phyloP scores from a whole-genome alignment of 2,888 invertebrate species.

The Drosophila diplacantha region DNA sequence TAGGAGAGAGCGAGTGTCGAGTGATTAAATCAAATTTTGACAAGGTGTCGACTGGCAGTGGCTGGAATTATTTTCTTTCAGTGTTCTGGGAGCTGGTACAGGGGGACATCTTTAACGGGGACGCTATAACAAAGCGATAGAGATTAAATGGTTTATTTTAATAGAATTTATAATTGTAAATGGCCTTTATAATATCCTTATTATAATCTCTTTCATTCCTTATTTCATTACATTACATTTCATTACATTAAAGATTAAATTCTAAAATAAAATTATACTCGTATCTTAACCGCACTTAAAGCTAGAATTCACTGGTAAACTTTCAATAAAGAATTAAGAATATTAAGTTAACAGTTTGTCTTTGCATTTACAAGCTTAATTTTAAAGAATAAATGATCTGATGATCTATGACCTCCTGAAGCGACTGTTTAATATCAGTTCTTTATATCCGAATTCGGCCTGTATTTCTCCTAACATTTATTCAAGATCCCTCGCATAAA shows the following conservation, averaged over 20 bases:
- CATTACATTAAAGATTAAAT: no score
- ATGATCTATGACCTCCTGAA: background rate
- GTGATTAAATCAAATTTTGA: conserved; percentile 68
- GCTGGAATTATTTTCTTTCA: background rate
- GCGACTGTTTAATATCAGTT: background rate
- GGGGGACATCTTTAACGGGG: background rate
- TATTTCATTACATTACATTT: no score
- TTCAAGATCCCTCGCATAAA: conserved; percentile 42
- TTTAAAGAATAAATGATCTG: background rate
- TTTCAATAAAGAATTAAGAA: no score
- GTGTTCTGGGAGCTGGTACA: conserved; percentile 20
- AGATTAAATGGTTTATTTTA: background rate
- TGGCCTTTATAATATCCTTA: no score
- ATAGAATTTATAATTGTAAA: background rate
- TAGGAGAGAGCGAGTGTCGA: conserved; percentile 43
- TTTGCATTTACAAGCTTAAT: background rate
- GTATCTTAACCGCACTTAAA: no score
- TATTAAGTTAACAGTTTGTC: background rate
- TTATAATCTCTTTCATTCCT: no score
- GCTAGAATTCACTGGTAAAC: no score
- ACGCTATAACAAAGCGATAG: background rate
- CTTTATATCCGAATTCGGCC: background rate
- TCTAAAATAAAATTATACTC: no score
- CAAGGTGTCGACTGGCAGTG: conserved; percentile 58
- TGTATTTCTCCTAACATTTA: background rate